These are phyloP conservation scores for Ciconia boyciana DNA, from an alignment of 2,113 vertebrate species.

Conservation along the genomic window DNA sequence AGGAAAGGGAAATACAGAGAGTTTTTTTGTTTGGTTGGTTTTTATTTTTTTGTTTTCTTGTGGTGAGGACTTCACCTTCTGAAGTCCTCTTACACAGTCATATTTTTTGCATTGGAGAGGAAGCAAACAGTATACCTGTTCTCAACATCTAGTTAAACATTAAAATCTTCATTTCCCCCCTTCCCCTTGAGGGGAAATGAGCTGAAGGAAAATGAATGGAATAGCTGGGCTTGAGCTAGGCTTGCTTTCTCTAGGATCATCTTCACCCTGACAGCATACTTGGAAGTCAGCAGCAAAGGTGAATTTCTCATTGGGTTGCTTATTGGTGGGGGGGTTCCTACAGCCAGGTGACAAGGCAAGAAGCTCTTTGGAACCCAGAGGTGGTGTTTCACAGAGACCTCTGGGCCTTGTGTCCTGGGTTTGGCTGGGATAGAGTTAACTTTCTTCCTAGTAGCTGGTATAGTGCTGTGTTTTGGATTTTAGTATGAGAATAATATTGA, in stretches of 20 bases:
- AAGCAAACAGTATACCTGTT: background rate
- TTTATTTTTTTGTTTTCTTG: background rate
- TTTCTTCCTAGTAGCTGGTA: too few relatives aligned
- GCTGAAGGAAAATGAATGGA: background rate
- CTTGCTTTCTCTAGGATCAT: background rate
- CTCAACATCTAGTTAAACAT: background rate
- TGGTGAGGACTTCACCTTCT: background rate
- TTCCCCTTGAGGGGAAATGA: background rate
- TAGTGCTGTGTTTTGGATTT: too few relatives aligned
- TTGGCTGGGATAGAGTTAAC: too few relatives aligned
- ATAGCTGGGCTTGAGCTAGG: background rate
- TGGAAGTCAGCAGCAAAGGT: background rate
- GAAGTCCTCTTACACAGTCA: background rate
- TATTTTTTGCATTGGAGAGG: background rate
- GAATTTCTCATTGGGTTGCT: background rate
- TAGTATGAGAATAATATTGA: too few relatives aligned
- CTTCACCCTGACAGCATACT: background rate
- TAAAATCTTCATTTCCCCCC: background rate
- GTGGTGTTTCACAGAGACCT: background rate
- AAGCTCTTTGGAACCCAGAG: background rate
- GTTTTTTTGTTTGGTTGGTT: background rate
- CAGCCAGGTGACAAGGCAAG: background rate
- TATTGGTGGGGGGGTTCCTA: fast-evolving
- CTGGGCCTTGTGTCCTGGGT: background rate
- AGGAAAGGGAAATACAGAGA: background rate